These are phyloP conservation scores for Pomatorhinus ruficollis DNA, from an alignment of 2,113 vertebrate genomes.

Conservation along the genomic window DNA sequence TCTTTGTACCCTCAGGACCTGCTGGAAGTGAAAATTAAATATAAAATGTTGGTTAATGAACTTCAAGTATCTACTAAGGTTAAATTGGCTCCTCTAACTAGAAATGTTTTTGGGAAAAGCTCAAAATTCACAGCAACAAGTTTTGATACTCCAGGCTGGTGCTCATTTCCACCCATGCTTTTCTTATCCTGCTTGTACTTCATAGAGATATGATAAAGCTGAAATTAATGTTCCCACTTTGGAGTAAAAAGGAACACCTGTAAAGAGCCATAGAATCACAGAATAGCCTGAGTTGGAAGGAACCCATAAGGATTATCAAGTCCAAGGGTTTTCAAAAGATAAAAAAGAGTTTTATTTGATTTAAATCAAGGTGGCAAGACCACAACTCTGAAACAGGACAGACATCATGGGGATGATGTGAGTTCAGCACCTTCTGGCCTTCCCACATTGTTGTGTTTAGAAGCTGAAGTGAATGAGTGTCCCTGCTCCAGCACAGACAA, in stretches of 20 bases:
- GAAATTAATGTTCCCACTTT: not conserved
- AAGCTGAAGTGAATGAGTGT: not conserved
- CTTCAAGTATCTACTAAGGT: not conserved
- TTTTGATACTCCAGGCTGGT: not conserved
- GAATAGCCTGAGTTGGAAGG: not conserved
- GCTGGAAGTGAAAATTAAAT: not conserved
- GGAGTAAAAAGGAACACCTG: not conserved
- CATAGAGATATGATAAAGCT: not conserved
- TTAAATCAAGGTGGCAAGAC: not conserved
- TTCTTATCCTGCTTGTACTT: not conserved
- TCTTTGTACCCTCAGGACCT: not conserved
- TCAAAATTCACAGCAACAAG: not conserved
- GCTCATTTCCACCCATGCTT: not conserved
- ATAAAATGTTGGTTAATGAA: not conserved
- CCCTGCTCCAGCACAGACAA: not conserved
- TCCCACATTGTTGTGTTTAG: fast-evolving
- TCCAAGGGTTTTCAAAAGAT: not conserved
- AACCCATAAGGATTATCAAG: not conserved
- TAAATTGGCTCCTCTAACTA: not conserved
- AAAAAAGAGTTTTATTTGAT: not conserved
- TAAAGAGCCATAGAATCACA: not conserved
- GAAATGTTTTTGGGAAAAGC: not conserved
- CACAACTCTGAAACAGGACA: not conserved
- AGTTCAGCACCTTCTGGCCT: not conserved
- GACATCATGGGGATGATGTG: fast-evolving